Evolutionary conservation across 1,140 invertebrate species (phyloP), one percentile per base, ranked within the genome.

Genomic region (Hermetia illucens): DNA sequence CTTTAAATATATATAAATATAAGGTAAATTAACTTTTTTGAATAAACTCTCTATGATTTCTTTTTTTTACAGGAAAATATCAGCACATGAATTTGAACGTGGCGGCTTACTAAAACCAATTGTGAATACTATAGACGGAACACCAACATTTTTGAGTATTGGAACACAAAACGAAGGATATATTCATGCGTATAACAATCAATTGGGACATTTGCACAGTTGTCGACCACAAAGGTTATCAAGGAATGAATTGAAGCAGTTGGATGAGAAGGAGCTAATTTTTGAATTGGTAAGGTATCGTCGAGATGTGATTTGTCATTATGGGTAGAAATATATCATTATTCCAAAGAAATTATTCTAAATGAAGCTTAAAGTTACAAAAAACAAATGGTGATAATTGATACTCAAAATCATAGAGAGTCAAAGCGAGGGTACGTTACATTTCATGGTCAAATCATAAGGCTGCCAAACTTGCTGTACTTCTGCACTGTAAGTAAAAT

Each of bases 201-300:
- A n/a, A n/a, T n/a, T n/a, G n/a, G n/a, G n/a, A n/a, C n/a, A n/a
- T n/a, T n/a, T n/a, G n/a, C n/a, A 32, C 13, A 32, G 30, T 46
- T 56, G 66, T 17, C 59, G 77, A 30, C 72, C 78, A 16, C 79
- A 82, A 46, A 66, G 82, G 13, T 65, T 80, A 42, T 82, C 79
- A 1, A 65, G 87, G 34, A 79, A 82, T 50, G 87, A 93, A 56
- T 71, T 94, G 2, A 73, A 82, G 50, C 79, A 86, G 32, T 63
- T 95, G 40, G 88, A 94, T 51, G 90, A 95, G 55, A 88, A 87
- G 56, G 87, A 95, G 64, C 73, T 95, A 33, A 91, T 96, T 56
- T 93, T 94, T 61, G 90, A 95, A 64, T 63, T 95, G 69, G 90
- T 92, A 52, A 70, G 67, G 36, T 36, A 44, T 36, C 21, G 33